Percentiles rank a stretch among this genome's conserved stretches.
Evolutionary conservation across 2,888 invertebrate species (phyloP).

Genomic region (Cordilura impudica): DNA sequence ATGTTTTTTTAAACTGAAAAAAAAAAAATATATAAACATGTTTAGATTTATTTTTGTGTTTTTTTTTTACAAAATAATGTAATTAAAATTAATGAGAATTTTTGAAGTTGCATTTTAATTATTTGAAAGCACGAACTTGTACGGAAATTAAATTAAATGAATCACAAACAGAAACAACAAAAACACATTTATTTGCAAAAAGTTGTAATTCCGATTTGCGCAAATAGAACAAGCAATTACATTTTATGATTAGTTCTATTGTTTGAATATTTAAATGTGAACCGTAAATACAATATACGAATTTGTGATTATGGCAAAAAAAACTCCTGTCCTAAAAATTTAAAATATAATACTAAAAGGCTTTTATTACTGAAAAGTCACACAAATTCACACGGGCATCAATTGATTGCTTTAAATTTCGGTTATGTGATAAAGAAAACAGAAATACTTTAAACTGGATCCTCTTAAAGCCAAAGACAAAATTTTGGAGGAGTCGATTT

Average conservation of each 20-base stretch:
- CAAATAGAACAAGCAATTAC: background rate
- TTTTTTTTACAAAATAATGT: background rate
- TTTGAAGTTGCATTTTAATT: slow-evolving; percentile 34
- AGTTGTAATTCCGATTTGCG: slow-evolving; percentile 11
- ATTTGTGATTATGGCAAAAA: no score
- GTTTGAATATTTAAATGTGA: no score
- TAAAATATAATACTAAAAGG: no score
- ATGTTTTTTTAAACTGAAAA: background rate
- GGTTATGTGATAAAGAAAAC: no score
- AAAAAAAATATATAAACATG: background rate
- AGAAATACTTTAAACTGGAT: no score
- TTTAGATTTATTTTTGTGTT: background rate
- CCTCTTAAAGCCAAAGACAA: no score
- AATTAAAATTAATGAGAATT: slow-evolving; percentile 31
- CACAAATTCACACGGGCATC: no score
- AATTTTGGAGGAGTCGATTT: no score
- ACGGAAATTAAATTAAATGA: background rate
- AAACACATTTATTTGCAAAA: slow-evolving; percentile 4
- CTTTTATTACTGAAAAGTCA: no score
- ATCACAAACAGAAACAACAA: background rate
- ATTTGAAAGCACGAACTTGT: slow-evolving; percentile 25
- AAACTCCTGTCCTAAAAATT: no score
- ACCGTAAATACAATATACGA: no score
- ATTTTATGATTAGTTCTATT: slow-evolving; percentile 5
- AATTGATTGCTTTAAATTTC: background rate